Evolutionary conservation across 2,888 invertebrate species (phyloP).

Genomic region (Drosophila formosana): DNA sequence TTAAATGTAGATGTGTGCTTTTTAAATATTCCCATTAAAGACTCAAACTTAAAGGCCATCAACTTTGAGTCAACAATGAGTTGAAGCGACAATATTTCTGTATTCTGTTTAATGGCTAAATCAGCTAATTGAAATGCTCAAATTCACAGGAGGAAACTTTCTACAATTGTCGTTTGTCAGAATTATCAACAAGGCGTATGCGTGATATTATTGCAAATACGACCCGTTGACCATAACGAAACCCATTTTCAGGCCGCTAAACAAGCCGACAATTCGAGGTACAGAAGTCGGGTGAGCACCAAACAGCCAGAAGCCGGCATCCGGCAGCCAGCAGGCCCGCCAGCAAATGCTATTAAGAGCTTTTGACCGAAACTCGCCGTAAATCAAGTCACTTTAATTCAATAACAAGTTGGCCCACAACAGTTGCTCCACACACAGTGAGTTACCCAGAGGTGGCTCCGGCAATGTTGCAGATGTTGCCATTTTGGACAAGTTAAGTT

Average conservation of each 20-base stretch:
- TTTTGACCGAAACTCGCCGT: slow-evolving; percentile 71
- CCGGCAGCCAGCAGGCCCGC: neutral
- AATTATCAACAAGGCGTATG: slow-evolving; percentile 10
- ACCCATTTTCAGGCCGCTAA: slow-evolving; percentile 25
- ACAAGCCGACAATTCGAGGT: slow-evolving; percentile 13
- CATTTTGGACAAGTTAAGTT: slow-evolving; percentile 54
- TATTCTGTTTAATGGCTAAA: neutral
- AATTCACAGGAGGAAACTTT: neutral
- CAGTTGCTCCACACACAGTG: slow-evolving; percentile 10
- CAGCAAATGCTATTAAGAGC: slow-evolving; percentile 63
- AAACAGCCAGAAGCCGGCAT: no score
- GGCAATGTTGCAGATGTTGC: slow-evolving; percentile 68
- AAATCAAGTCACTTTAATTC: slow-evolving; percentile 80
- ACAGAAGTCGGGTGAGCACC: neutral
- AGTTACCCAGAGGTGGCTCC: slow-evolving; percentile 13
- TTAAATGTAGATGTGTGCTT: slow-evolving; percentile 3
- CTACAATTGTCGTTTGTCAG: slow-evolving; percentile 4
- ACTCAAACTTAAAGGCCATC: neutral
- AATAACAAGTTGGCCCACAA: slow-evolving; percentile 66
- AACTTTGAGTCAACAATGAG: neutral
- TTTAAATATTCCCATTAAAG: neutral
- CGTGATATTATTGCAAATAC: slow-evolving; percentile 44
- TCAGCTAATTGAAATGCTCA: neutral
- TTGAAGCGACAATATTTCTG: neutral
- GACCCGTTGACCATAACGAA: slow-evolving; percentile 33